Evolutionary conservation across 1,140 invertebrate species (phyloP).

Genomic region (Bombus waltoni): DNA sequence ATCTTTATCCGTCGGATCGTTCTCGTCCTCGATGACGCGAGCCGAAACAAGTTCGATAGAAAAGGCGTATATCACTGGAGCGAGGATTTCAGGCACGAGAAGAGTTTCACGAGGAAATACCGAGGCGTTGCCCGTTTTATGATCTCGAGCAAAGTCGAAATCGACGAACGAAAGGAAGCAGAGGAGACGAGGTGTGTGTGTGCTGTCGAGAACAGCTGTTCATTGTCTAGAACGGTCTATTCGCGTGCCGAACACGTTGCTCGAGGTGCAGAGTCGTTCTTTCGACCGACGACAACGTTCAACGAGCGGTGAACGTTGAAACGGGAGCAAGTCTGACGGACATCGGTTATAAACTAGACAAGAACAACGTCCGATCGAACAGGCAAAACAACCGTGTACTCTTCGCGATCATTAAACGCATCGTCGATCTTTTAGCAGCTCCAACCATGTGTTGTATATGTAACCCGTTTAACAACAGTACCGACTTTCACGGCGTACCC

Average conservation of each 20-base stretch:
- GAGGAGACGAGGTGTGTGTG: not conserved
- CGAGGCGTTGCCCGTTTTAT: constrained; percentile 21
- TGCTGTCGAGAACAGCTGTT: not conserved
- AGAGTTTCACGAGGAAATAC: constrained; percentile 43
- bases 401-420: not conserved
- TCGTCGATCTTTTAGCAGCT: not conserved
- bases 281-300: not conserved
- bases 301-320: not conserved
- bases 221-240: not conserved
- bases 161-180: not conserved
- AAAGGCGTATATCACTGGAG: constrained; percentile 57
- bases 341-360: not conserved
- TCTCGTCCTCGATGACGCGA: constrained; percentile 65
- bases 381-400: not conserved
- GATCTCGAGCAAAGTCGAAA: constrained; percentile 2
- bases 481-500: constrained; percentile 13
- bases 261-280: not conserved
- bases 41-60: constrained; percentile 63
- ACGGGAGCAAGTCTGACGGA: not conserved
- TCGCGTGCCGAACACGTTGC: no score
- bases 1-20: not conserved
- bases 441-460: not conserved
- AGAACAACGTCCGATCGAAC: not conserved
- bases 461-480: not conserved
- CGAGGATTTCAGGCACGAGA: constrained; percentile 47